phyloP scores from a whole-genome alignment of 2,888 invertebrate genomes.

The Adelphocoris suturalis region DNA sequence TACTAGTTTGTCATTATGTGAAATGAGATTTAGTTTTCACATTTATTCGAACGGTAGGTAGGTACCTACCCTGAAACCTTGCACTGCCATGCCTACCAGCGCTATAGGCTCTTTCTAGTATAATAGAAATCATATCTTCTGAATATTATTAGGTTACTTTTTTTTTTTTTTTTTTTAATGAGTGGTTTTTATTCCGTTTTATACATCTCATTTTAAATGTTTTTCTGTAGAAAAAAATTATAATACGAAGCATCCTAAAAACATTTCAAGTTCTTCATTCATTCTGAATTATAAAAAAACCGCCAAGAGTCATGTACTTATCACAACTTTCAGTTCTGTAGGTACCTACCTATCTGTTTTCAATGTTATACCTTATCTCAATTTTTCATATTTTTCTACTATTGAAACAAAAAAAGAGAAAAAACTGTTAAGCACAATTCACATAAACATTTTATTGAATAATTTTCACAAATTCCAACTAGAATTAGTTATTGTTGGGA shows the following conservation, averaged over 20 bases:
- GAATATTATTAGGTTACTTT: too few relatives aligned
- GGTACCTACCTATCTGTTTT: slow-evolving; percentile 10
- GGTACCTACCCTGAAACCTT: neutral
- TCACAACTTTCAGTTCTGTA: neutral
- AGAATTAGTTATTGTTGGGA: neutral
- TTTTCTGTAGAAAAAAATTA: too few relatives aligned
- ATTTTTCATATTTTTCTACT: slow-evolving; percentile 27
- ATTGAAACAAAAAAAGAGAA: neutral
- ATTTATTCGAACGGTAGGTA: neutral
- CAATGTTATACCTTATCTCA: neutral
- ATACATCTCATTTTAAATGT: too few relatives aligned
- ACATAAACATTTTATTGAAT: neutral
- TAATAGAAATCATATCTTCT: too few relatives aligned
- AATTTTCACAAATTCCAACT: neutral
- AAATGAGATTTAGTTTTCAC: neutral
- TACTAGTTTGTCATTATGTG: neutral
- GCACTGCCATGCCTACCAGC: neutral
- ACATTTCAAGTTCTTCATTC: too few relatives aligned
- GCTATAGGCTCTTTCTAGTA: too few relatives aligned
- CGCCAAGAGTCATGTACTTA: too few relatives aligned
- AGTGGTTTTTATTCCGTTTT: too few relatives aligned
- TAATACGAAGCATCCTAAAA: too few relatives aligned
- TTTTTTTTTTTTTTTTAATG: too few relatives aligned
- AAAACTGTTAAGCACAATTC: neutral
- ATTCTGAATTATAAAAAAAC: too few relatives aligned